Evolutionary conservation across 2,113 vertebrate species (phyloP).

Genomic region (Vicugna pacos): DNA sequence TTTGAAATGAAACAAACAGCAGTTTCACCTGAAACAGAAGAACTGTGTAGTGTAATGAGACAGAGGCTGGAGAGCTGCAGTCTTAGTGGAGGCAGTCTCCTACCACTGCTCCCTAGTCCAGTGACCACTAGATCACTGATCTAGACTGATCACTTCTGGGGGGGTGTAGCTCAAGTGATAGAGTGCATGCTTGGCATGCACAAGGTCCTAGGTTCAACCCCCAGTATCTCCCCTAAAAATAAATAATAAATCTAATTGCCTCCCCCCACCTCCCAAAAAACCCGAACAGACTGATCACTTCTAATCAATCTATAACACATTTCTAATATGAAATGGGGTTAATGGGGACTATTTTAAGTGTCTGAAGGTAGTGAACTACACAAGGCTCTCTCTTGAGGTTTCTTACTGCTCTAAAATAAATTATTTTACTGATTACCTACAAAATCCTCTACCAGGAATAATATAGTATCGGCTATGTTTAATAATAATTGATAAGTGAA

Average conservation of each 20-base stretch:
- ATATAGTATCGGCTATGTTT: neutral
- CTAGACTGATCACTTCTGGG: too few species aligned
- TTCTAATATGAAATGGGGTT: neutral
- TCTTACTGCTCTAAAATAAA: neutral
- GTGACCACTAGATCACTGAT: neutral
- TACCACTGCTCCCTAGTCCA: neutral
- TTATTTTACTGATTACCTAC: neutral
- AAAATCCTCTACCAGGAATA: slow-evolving; percentile 7
- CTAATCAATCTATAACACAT: neutral
- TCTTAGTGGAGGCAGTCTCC: neutral
- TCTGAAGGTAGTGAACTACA: neutral
- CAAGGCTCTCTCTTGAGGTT: neutral
- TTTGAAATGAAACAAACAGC: slow-evolving; percentile 36
- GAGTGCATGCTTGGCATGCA: too few species aligned
- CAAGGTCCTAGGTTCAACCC: too few species aligned
- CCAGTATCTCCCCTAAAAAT: too few species aligned
- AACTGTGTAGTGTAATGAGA: neutral
- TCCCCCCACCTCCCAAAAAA: too few species aligned
- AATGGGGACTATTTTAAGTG: neutral
- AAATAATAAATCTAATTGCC: too few species aligned
- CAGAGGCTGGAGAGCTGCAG: neutral
- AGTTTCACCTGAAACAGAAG: slow-evolving; percentile 12
- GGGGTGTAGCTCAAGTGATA: too few species aligned
- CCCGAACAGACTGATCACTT: neutral
- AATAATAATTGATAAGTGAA: slow-evolving; percentile 29